A percentile compares a stretch with the other conserved stretches of the same genome.
Conservation (phyloP, 2,113 vertebrate genomes). For the Notarius quadriscutis region DNA sequence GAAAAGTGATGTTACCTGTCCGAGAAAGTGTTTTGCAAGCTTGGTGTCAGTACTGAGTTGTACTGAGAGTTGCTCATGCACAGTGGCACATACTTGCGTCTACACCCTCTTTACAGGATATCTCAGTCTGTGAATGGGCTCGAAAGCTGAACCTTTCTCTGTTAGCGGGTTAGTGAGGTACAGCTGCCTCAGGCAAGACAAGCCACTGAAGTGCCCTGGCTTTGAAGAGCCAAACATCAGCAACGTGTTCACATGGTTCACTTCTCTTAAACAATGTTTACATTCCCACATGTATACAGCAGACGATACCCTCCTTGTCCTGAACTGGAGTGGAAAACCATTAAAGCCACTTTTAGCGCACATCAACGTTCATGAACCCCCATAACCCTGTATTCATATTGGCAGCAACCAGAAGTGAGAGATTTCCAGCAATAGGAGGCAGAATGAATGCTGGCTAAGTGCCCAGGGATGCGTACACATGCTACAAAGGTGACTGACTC, state of each 20-base stretch:
- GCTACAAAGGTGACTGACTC: background rate
- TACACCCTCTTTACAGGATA: too few relatives aligned
- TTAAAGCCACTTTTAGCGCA: background rate
- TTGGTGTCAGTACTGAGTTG: background rate
- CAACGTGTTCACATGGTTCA: background rate
- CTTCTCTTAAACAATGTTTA: background rate
- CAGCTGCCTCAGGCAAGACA: constrained; percentile 32
- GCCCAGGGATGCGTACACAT: background rate
- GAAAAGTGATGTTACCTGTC: background rate
- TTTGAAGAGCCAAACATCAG: constrained; percentile 14
- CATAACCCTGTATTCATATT: background rate
- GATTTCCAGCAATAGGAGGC: background rate
- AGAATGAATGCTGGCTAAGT: background rate
- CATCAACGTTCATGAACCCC: background rate
- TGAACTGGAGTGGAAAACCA: constrained; percentile 1
- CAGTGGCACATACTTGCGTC: background rate
- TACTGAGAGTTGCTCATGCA: background rate
- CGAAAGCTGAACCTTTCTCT: background rate
- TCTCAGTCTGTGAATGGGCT: background rate
- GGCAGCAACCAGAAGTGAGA: background rate
- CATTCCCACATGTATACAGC: background rate
- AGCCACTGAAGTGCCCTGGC: constrained; percentile 37
- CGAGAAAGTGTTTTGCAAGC: too few relatives aligned
- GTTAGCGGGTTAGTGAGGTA: background rate
- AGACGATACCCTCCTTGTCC: background rate